A percentile compares a stretch with the other conserved stretches of the same genome.
These are phyloP conservation scores for Sminthurinus aureus DNA, from an alignment of 2,888 invertebrate genomes.

Conservation along the genomic window DNA sequence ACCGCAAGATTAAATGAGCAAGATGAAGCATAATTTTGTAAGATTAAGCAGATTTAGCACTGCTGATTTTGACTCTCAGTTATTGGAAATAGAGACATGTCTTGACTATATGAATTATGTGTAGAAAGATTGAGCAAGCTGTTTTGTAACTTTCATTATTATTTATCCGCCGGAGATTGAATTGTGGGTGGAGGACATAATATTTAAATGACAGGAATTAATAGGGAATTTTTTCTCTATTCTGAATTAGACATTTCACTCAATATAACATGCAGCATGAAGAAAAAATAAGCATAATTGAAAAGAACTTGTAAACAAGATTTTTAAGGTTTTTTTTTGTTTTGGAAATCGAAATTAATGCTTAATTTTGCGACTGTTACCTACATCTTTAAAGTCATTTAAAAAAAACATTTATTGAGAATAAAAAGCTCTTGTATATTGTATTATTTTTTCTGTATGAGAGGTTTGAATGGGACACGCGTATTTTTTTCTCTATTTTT, in stretches of 20 bases:
- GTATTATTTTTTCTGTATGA: not conserved
- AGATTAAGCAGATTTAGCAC: not conserved
- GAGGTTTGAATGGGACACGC: not conserved
- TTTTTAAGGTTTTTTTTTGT: too few species aligned
- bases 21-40: not conserved
- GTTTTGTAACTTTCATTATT: not conserved
- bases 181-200: not conserved
- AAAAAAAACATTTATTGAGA: too few species aligned
- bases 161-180: conserved; percentile 1
- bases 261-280: too few species aligned
- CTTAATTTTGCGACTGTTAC: too few species aligned
- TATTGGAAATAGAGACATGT: not conserved
- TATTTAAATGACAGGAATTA: conserved; percentile 9
- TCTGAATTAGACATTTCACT: not conserved
- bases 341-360: too few species aligned
- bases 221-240: not conserved
- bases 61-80: not conserved
- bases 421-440: not conserved
- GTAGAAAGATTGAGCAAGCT: not conserved
- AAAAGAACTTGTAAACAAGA: too few species aligned
- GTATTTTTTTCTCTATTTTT: not conserved
- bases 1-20: not conserved
- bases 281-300: too few species aligned
- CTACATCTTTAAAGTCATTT: too few species aligned
- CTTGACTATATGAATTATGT: not conserved